Evolutionary conservation across 2,888 invertebrate species (phyloP).

Genomic region (Pachliopta kotzebuea): DNA sequence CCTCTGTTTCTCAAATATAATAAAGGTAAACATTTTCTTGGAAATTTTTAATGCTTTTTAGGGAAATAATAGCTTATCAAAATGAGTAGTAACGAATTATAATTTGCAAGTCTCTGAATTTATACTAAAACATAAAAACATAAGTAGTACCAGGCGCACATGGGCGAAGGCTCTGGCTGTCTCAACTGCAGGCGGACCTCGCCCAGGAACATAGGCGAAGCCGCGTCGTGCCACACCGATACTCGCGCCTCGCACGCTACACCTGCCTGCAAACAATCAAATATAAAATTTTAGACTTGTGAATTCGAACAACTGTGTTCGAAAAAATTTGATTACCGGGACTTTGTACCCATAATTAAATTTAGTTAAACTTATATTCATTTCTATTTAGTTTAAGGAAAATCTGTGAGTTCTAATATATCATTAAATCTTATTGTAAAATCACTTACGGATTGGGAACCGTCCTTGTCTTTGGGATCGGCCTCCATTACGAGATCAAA

Average conservation of each 20-base stretch:
- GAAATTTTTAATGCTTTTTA: too few relatives aligned
- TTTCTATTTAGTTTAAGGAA: background rate
- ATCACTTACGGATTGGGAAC: conserved; percentile 78
- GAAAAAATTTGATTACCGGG: background rate
- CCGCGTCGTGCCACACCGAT: conserved; percentile 92
- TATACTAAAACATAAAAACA: background rate
- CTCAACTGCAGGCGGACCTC: conserved; percentile 90
- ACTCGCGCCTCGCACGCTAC: conserved; percentile 91
- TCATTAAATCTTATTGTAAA: background rate
- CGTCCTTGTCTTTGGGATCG: conserved; percentile 75
- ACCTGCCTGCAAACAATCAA: conserved; percentile 63
- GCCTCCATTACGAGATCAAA: conserved; percentile 85
- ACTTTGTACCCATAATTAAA: background rate
- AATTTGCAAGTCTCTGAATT: background rate
- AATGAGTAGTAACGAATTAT: background rate
- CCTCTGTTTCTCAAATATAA: too few relatives aligned
- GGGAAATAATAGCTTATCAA: too few relatives aligned
- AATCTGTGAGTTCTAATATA: background rate
- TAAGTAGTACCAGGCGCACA: conserved; percentile 85
- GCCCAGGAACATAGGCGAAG: conserved; percentile 92
- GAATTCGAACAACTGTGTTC: background rate
- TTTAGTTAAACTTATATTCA: background rate
- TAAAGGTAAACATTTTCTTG: too few relatives aligned
- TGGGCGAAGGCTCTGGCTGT: conserved; percentile 77
- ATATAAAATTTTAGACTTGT: background rate